A percentile compares a stretch with the other conserved stretches of the same genome.
phyloP scores from a whole-genome alignment of 2,888 invertebrate species.

The Agonopterix alstromeriana region DNA sequence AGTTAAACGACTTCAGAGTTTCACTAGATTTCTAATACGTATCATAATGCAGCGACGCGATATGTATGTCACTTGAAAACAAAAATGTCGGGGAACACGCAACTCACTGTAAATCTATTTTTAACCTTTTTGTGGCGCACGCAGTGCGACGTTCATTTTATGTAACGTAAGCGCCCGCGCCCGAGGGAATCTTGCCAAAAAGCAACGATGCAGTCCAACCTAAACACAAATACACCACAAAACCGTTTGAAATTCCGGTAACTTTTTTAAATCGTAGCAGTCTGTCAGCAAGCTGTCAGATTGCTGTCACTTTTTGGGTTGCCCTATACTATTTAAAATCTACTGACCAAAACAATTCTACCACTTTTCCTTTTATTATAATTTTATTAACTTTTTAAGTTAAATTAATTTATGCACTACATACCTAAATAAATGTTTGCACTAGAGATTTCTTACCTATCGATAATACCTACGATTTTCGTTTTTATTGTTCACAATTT shows the following conservation, averaged over 20 bases:
- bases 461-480: too few species aligned
- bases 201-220: constrained; percentile 31
- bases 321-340: too few species aligned
- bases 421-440: too few species aligned
- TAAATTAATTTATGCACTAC: too few species aligned
- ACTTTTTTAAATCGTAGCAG: constrained; percentile 39
- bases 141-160: constrained; percentile 56
- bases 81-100: constrained; percentile 63
- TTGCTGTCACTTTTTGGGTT: too few species aligned
- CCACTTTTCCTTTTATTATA: too few species aligned
- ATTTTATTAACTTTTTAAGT: too few species aligned
- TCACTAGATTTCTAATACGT: constrained; percentile 66
- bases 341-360: too few species aligned
- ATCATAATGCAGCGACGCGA: constrained; percentile 37
- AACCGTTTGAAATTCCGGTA: constrained; percentile 58
- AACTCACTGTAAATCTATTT: constrained; percentile 69
- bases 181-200: constrained; percentile 72
- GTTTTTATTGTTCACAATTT: too few species aligned
- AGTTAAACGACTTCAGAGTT: constrained; percentile 55
- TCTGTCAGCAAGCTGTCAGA: too few species aligned
- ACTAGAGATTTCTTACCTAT: too few species aligned
- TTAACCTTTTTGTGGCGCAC: constrained; percentile 61
- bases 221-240: constrained; percentile 32
- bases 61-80: constrained; percentile 70
- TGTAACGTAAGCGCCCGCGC: constrained; percentile 43